Percentiles rank a stretch among this genome's conserved stretches.
Evolutionary conservation across 1,140 invertebrate genomes (phyloP).

Genomic region (Oreohelix idahoensis): DNA sequence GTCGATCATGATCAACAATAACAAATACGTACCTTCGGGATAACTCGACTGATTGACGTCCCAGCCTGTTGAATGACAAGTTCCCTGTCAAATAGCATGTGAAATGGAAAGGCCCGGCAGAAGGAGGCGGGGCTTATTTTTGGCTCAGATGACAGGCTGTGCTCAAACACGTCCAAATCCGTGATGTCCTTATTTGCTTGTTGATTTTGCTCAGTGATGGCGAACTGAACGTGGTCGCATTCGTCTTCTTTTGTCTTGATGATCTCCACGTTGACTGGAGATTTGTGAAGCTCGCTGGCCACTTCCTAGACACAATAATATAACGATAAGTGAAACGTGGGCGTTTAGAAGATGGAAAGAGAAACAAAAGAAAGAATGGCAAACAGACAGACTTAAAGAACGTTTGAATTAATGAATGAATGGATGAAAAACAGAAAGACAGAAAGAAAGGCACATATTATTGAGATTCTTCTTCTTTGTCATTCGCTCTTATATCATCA

Average conservation of each 20-base stretch:
- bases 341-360: too few relatives aligned
- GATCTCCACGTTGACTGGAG: slow-evolving; percentile 91
- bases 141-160: slow-evolving; percentile 54
- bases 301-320: too few relatives aligned
- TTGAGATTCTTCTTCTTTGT: too few relatives aligned
- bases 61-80: slow-evolving; percentile 89
- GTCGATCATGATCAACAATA: too few relatives aligned
- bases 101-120: slow-evolving; percentile 94
- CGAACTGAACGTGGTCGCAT: slow-evolving; percentile 92
- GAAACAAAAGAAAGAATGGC: too few relatives aligned
- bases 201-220: slow-evolving; percentile 86
- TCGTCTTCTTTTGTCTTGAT: slow-evolving; percentile 84
- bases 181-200: slow-evolving; percentile 68
- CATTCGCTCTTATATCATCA: too few relatives aligned
- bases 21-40: slow-evolving; percentile 79
- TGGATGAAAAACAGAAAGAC: too few relatives aligned
- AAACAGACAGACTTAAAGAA: too few relatives aligned
- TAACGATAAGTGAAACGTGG: too few relatives aligned
- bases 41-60: slow-evolving; percentile 85
- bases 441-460: too few relatives aligned
- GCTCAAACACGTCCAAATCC: slow-evolving; percentile 43
- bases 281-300: slow-evolving; percentile 91
- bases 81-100: slow-evolving; percentile 91
- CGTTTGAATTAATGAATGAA: too few relatives aligned
- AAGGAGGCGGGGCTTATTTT: slow-evolving; percentile 87